Conservation (phyloP, 2,888 invertebrate genomes). For the Parthenolecanium corni region DNA sequence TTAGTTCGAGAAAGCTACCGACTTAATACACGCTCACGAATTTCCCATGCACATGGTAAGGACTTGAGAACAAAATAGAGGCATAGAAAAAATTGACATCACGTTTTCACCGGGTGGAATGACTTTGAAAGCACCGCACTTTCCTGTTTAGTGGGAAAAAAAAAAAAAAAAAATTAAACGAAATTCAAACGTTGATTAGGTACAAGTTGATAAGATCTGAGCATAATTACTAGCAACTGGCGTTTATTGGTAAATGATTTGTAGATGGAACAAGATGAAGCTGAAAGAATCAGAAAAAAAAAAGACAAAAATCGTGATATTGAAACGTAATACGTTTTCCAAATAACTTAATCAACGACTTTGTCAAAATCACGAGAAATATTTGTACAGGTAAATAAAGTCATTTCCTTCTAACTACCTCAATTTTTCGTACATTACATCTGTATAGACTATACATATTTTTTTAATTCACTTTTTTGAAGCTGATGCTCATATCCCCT, state of each 20-base stretch:
- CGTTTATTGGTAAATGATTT: neutral
- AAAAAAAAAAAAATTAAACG: neutral
- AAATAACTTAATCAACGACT: slow-evolving; percentile 9
- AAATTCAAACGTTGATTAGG: neutral
- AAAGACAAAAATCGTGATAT: neutral
- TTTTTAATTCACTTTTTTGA: too few relatives aligned
- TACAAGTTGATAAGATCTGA: neutral
- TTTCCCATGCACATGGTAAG: neutral
- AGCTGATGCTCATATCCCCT: slow-evolving; percentile 2
- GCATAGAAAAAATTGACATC: neutral
- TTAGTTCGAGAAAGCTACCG: neutral
- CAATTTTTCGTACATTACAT: slow-evolving; percentile 11
- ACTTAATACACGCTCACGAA: neutral
- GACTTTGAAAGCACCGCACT: too few relatives aligned
- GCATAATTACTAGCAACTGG: too few relatives aligned
- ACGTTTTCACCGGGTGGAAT: neutral
- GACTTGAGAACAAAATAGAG: neutral
- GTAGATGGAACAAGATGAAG: neutral
- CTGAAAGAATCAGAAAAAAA: neutral
- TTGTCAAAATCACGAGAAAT: slow-evolving; percentile 9
- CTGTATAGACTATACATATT: slow-evolving; percentile 7
- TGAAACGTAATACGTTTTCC: neutral
- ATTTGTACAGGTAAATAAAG: neutral
- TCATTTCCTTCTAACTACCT: neutral
- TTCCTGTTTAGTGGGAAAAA: too few relatives aligned